These are phyloP conservation scores for rat (Rattus norvegicus) DNA, from an alignment of 2,113 vertebrate species.

Conservation along the genomic window DNA sequence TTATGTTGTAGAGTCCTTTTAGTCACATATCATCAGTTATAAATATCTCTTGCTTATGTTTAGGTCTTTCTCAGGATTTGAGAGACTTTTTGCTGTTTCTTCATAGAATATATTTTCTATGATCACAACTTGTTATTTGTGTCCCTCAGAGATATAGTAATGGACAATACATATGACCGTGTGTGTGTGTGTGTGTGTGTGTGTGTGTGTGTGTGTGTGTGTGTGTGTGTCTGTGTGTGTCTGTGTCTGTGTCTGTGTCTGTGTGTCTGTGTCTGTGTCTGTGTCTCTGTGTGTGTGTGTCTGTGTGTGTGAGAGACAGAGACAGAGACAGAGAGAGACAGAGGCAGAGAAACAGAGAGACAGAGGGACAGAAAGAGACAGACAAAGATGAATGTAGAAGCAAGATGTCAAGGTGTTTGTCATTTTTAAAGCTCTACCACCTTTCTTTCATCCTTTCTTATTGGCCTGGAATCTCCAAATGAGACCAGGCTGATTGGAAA, in stretches of 20 bases:
- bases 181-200: no score
- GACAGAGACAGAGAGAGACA: background rate
- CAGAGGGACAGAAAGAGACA: no score
- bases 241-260: background rate
- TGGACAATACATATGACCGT: background rate
- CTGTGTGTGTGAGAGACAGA: background rate
- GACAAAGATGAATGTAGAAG: background rate
- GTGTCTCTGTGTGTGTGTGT: background rate
- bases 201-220: no score
- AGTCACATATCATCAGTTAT: background rate
- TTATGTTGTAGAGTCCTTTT: background rate
- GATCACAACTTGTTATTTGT: background rate
- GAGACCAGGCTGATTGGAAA: background rate
- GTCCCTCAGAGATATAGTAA: background rate
- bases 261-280: background rate
- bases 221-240: no score
- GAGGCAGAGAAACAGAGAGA: no score
- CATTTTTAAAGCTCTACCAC: background rate
- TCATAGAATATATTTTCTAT: background rate
- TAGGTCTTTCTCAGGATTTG: background rate
- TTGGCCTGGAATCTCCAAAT: background rate
- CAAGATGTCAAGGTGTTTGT: background rate
- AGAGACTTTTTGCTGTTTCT: background rate
- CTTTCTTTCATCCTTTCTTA: background rate
- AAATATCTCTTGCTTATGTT: background rate